These are phyloP conservation scores for Panulirus ornatus DNA, from an alignment of 1,140 invertebrate genomes.

Conservation along the genomic window DNA sequence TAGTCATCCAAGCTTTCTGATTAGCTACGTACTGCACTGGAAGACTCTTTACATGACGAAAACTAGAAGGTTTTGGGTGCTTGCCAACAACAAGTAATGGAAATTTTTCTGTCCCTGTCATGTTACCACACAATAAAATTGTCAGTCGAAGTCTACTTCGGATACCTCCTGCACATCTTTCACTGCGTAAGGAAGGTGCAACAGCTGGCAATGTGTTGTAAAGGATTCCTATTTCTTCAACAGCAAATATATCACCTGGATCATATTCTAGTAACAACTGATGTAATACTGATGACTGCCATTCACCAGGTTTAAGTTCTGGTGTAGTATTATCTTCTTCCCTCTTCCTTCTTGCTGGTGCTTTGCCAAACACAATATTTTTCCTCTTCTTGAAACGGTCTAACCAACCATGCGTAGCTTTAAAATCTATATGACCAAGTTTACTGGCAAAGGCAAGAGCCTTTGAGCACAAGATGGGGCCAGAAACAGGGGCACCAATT, in stretches of 20 bases:
- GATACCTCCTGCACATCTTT: conserved; percentile 69
- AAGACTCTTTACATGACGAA: conserved; percentile 64
- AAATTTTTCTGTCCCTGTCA: conserved; percentile 73
- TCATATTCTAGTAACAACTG: conserved; percentile 67
- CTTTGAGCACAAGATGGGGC: conserved; percentile 72
- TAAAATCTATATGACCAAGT: conserved; percentile 74
- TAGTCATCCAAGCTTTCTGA: conserved; percentile 73
- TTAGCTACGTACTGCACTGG: conserved; percentile 73
- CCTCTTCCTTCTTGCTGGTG: conserved; percentile 58
- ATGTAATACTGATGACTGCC: conserved; percentile 64
- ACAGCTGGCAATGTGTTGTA: conserved; percentile 66
- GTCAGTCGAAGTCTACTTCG: conserved; percentile 70
- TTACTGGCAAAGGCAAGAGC: conserved; percentile 73
- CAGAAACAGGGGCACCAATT: conserved; percentile 67
- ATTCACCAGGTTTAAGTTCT: conserved; percentile 64
- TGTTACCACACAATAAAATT: conserved; percentile 72
- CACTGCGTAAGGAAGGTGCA: conserved; percentile 47
- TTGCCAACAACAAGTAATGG: conserved; percentile 74
- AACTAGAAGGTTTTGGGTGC: conserved; percentile 67
- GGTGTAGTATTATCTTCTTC: conserved; percentile 58
- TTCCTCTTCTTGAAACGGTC: conserved; percentile 75
- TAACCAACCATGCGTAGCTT: conserved; percentile 75
- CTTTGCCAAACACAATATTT: conserved; percentile 74
- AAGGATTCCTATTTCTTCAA: conserved; percentile 74
- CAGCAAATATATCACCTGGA: conserved; percentile 74